Evolutionary conservation across 2,888 invertebrate genomes (phyloP), one percentile per base, ranked within the genome.

Genomic region (Aricia artaxerxes): DNA sequence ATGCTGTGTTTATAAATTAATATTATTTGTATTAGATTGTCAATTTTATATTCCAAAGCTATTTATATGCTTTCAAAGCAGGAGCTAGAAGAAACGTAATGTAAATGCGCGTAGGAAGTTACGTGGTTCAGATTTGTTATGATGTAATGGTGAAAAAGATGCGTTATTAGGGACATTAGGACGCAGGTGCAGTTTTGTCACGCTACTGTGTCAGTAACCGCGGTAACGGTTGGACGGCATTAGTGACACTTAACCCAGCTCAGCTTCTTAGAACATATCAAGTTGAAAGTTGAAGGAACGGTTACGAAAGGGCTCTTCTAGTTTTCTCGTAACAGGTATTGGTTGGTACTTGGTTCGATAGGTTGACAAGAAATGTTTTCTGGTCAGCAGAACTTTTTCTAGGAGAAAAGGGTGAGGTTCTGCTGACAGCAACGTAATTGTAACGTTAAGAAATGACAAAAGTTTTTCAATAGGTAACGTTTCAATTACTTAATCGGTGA

Each of bases 101-200:
- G 11, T 13, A 38, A 69, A 38, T 1, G 35, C 35, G 4, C 38
- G 72, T 72, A 49, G 76, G 16, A 76, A 53, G 53, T 53, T 75
- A 53, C 35, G 76, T 35, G 11, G 76, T 16, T 57, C 16, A 57
- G 53, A 76, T 76, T 76, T 76, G 57, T 76, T 35, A 57, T 76
- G 76, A 76, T 76, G 76, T 76, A 76, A 76, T 76, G 49, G 49
- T 49, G 49, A 35, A 73, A 73, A 44, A 73, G 40, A 44, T 72
- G 35, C 85, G 82, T 84, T 88, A 91, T 92, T 91, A 91, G 86
- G 86, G 82, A 85, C 91, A 92, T 91, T 91, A 90, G 86, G 85
- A 86, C 82, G 92, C 92, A 92, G 92, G 89, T 87, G 85, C 82
- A 83, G 85, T 84, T 92, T 91, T 85, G 92, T 83, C 87, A 91